Conservation (phyloP, 2,797 vertebrate species). For the Myotis pilosus region DNA sequence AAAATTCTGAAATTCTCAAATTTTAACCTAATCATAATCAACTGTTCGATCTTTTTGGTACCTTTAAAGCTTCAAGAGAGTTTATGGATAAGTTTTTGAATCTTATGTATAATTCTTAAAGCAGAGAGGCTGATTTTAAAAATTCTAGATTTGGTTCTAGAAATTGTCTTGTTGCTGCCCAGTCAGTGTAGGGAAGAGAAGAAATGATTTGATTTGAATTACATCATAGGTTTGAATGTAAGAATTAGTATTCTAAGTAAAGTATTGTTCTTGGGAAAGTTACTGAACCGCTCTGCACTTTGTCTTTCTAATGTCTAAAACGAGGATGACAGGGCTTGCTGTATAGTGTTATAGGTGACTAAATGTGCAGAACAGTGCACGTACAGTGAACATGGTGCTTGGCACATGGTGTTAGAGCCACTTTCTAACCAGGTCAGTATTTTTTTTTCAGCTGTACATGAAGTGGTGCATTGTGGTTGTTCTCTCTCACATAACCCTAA, state of each 20-base stretch:
- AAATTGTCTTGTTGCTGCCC: not conserved
- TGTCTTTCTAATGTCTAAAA: not conserved
- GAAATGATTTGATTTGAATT: not conserved
- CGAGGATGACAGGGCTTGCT: not conserved
- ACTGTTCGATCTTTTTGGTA: not conserved
- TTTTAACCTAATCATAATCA: conserved; percentile 28
- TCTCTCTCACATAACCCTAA: not conserved
- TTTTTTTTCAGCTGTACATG: not conserved
- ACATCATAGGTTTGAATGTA: not conserved
- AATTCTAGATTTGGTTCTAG: not conserved
- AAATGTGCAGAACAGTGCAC: not conserved
- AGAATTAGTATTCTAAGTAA: not conserved
- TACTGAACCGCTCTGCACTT: not conserved
- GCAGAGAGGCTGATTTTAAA: not conserved
- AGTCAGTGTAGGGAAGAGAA: not conserved
- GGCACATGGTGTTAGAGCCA: too few species aligned
- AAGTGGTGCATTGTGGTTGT: not conserved
- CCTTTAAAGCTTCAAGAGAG: not conserved
- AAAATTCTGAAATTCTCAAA: conserved; percentile 9
- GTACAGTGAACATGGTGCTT: not conserved
- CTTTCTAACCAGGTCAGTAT: not conserved
- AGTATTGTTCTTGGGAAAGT: not conserved
- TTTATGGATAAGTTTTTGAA: not conserved
- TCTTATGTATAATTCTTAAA: not conserved
- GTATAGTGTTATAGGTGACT: not conserved